These are phyloP conservation scores for Polietes domitor DNA, from an alignment of 2,888 invertebrate species.

Conservation along the genomic window DNA sequence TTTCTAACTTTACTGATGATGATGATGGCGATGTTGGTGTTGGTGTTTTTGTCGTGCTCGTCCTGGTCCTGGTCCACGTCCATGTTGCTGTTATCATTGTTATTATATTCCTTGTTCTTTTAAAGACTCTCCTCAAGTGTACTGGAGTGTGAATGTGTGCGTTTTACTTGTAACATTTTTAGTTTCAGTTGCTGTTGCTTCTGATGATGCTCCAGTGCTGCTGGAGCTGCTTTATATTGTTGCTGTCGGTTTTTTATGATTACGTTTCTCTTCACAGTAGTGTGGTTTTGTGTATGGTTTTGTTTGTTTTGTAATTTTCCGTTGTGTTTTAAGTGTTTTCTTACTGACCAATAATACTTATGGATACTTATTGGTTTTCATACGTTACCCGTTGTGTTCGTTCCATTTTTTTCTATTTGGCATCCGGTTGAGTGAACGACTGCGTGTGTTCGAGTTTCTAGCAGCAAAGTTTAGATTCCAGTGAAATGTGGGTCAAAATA, in stretches of 20 bases:
- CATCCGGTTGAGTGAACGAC: not conserved
- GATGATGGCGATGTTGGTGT: not conserved
- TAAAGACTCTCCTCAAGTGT: slow-evolving; percentile 29
- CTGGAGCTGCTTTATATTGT: not conserved
- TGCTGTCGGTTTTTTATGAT: slow-evolving; percentile 5
- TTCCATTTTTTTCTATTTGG: not conserved
- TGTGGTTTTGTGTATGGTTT: slow-evolving; percentile 14
- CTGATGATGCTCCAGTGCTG: not conserved
- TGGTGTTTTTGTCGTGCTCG: not conserved
- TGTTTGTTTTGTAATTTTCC: slow-evolving; percentile 29
- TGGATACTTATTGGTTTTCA: slow-evolving; percentile 66
- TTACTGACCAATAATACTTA: slow-evolving; percentile 68
- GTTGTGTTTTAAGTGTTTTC: slow-evolving; percentile 38
- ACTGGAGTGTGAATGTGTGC: slow-evolving; percentile 18
- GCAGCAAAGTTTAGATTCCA: slow-evolving; percentile 43
- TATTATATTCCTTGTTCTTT: slow-evolving; percentile 18
- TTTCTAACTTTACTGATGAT: slow-evolving; percentile 32
- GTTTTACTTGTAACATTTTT: slow-evolving; percentile 23
- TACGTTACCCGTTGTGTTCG: slow-evolving; percentile 12
- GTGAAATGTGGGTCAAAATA: slow-evolving; percentile 62
- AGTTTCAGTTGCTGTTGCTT: slow-evolving; percentile 1
- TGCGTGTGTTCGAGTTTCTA: slow-evolving; percentile 6
- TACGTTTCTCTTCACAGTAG: slow-evolving; percentile 4
- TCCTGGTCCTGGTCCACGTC: slow-evolving; percentile 1
- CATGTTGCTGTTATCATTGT: slow-evolving; percentile 20